These are phyloP conservation scores for Sphaerodactylus townsendi DNA, from an alignment of 2,113 vertebrate genomes.

Conservation along the genomic window DNA sequence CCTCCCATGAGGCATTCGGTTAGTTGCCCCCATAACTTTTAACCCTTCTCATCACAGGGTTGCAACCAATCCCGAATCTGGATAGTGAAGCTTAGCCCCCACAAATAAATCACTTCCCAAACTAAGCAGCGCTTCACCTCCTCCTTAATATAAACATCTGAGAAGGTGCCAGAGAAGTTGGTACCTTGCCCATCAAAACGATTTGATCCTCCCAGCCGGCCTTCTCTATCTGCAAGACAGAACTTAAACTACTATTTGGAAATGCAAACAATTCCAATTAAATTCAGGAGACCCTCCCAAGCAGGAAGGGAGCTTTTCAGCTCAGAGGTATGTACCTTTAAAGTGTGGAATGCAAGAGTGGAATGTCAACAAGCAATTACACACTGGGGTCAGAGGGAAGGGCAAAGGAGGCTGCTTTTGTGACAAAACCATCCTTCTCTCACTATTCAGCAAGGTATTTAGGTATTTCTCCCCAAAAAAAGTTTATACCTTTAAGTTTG, in stretches of 20 bases:
- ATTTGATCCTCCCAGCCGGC: not conserved
- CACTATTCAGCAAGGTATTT: not conserved
- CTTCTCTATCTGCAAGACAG: not conserved
- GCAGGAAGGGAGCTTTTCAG: not conserved
- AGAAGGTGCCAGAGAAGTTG: not conserved
- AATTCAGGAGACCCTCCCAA: not conserved
- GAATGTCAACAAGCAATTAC: conserved; percentile 13
- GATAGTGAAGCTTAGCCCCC: not conserved
- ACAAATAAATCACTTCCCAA: not conserved
- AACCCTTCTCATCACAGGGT: not conserved
- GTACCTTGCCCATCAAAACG: not conserved
- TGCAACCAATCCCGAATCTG: not conserved
- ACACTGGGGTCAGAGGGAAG: not conserved
- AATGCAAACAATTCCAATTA: not conserved
- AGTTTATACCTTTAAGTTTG: not conserved
- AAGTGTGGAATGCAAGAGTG: not conserved
- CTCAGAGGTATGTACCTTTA: not conserved
- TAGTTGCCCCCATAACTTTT: not conserved
- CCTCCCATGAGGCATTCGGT: not conserved
- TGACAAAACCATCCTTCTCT: not conserved
- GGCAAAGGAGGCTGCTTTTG: not conserved
- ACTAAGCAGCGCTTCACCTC: not conserved
- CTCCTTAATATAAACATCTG: not conserved
- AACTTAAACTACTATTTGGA: not conserved
- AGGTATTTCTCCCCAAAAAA: not conserved